Evolutionary conservation across 2,113 vertebrate species (phyloP), one percentile per base, ranked within the genome.

Genomic region (Anolis carolinensis): DNA sequence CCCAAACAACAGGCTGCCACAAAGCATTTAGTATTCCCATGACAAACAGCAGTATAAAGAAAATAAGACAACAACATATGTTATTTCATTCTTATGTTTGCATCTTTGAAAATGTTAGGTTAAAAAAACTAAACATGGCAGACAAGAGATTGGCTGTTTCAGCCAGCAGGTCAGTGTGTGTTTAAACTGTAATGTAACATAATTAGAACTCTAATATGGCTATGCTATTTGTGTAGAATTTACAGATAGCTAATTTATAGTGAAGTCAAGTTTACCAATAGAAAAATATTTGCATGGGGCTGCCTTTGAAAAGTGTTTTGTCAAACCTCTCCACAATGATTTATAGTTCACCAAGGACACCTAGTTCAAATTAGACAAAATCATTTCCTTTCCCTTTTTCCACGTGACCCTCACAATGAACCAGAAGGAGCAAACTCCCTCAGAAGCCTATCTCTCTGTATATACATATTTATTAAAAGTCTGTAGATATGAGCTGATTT

Each of bases 1-100:
- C 71, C 10, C 1, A 23, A 67, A 78, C 3, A 18, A 3, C 50
- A 81, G 32, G 62, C 25, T 84, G 25, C 84, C 62, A 77, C 82
- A 85, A n/a, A 25, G n/a, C 34, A 82, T 7, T 20, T 82, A 72
- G 39, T 34, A 80, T 83, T 83, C 77, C 82, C 25, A 80, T 36
- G 77, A 44, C 68, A 84, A 84, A 79, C 55, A 59, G 11, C 55
- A 59, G 55, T 59, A 71, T 67, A 70, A 85, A 27, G 9, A 36
- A 84, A 77, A 77, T 50, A 71, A 59, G 21, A 62, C 1, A 80
- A 34, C 32, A 85, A 65, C 14, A 86, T 63, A 65, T 81, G 71
- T n/a, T 21, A 63, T 50, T 34, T 50, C 44, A 25, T 9, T 81
- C 59, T 50, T 72, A 52, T 59, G 8, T 86, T 4, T 84, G n/a